Evolutionary conservation across 1,140 invertebrate species (phyloP), one percentile per base, ranked within the genome.

Genomic region (Lordiphosa mommai): DNA sequence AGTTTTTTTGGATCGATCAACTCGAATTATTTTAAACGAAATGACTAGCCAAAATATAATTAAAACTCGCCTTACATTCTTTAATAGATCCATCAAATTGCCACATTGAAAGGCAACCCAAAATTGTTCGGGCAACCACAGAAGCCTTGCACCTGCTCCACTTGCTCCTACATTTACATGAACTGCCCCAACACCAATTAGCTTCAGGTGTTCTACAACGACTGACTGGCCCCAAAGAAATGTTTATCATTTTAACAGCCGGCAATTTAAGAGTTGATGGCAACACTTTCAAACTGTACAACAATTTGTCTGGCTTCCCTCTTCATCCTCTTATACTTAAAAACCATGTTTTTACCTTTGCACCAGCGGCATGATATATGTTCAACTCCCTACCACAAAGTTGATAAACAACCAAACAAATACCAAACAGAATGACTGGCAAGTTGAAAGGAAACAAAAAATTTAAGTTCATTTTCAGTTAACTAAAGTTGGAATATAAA

Each of bases 201-300:
- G 13, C 30, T 34, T 34, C 14, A 30, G 14, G 9, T 33, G 29
- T 16, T 32, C 16, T 10, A 16, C n/a, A n/a, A n/a, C n/a, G n/a
- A n/a, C n/a, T n/a, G 5, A 33, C 14, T 16, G 2, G 4, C n/a
- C 8, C 2, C 4, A n/a, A n/a, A 3, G 7, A 20, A 41, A 41
- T 10, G n/a, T 33, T 12, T 34, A 48, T 48, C 30, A 34, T 48
- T 48, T 33, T 20, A 48, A 34, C 46, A 48, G 16, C 46, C 6
- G 16, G 29, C 14, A 34, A 17, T 34, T 48, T 48, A 29, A 12
- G 46, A 8, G 17, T 48, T 34, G 30, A 34, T 48, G 30, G 13
- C 30, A 12, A 34, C 38, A 41, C 20, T 41, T 41, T 41, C 4
- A 41, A 41, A 5, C 12, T 41, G 20, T 10, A 13, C 30, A 32